phyloP scores from a whole-genome alignment of 2,888 invertebrate genomes.

The Lithophane semibrunnea region DNA sequence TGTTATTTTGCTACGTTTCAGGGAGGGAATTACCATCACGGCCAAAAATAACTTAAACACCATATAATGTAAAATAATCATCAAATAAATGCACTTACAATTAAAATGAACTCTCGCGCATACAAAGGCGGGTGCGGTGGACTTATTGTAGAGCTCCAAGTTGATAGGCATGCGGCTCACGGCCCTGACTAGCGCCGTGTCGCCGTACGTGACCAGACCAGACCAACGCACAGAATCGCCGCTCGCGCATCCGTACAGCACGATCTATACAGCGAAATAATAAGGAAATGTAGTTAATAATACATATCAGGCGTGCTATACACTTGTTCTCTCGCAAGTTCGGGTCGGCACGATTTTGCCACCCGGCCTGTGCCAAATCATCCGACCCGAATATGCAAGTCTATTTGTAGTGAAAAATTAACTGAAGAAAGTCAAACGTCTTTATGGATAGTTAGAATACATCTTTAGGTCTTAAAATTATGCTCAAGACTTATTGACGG shows the following conservation, averaged over 20 bases:
- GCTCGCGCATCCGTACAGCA: conserved; percentile 78
- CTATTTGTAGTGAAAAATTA: neutral
- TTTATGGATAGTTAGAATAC: neutral
- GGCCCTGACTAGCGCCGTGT: conserved; percentile 84
- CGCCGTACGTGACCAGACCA: conserved; percentile 84
- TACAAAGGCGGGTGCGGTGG: conserved; percentile 78
- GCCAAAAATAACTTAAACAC: neutral
- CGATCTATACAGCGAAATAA: conserved; percentile 69
- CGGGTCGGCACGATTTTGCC: neutral
- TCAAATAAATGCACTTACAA: conserved; percentile 72
- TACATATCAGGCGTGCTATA: neutral
- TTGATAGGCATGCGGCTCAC: conserved; percentile 73
- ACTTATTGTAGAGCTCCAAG: conserved; percentile 79
- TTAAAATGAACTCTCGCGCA: conserved; percentile 80
- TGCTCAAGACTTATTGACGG: neutral
- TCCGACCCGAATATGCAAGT: neutral
- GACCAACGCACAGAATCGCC: conserved; percentile 80
- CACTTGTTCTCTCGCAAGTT: neutral
- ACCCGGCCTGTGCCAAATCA: no score
- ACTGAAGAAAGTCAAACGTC: neutral
- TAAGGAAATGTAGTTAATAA: neutral
- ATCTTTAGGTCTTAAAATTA: neutral
- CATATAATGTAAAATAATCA: neutral
- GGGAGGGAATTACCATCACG: neutral
- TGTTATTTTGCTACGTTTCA: neutral